These are phyloP conservation scores for Eulemur macaco DNA, from an alignment of 2,113 vertebrate species.

Conservation along the genomic window DNA sequence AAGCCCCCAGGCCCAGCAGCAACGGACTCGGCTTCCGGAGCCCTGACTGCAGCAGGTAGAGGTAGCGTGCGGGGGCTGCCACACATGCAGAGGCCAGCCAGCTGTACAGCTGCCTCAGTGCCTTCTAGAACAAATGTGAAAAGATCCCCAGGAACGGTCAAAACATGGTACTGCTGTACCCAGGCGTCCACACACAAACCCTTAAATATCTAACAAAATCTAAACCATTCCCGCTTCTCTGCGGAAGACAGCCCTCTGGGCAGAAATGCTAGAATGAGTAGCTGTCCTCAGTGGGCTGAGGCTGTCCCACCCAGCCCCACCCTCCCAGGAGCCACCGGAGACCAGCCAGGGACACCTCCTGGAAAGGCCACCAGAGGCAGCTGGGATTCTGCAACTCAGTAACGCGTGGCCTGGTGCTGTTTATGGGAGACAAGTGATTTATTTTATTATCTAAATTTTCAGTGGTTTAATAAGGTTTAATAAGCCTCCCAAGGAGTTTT, in stretches of 20 bases:
- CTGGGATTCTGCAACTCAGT: background rate
- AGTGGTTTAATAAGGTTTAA: conserved; percentile 72
- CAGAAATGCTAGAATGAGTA: background rate
- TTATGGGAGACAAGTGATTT: conserved; percentile 61
- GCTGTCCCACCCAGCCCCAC: too few species aligned
- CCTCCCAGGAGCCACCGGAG: background rate
- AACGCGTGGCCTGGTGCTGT: background rate
- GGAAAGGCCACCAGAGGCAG: background rate
- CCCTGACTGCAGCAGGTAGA: background rate
- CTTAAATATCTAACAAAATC: background rate
- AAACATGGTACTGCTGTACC: background rate
- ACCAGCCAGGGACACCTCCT: background rate
- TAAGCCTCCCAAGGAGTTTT: conserved; percentile 71
- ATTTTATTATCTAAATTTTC: conserved; percentile 75
- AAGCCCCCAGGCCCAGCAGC: background rate
- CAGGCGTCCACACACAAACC: background rate
- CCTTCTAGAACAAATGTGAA: background rate
- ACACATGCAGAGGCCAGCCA: background rate
- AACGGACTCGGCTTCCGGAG: background rate
- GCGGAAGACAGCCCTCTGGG: background rate
- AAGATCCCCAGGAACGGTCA: background rate
- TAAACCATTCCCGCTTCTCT: background rate
- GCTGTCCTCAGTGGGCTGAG: rapidly evolving
- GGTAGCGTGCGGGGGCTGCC: rapidly evolving
- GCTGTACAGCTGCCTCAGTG: background rate